Base-by-base conservation (phyloP, 2,797 vertebrate species). In the Coranthus polyacanthus region DNA sequence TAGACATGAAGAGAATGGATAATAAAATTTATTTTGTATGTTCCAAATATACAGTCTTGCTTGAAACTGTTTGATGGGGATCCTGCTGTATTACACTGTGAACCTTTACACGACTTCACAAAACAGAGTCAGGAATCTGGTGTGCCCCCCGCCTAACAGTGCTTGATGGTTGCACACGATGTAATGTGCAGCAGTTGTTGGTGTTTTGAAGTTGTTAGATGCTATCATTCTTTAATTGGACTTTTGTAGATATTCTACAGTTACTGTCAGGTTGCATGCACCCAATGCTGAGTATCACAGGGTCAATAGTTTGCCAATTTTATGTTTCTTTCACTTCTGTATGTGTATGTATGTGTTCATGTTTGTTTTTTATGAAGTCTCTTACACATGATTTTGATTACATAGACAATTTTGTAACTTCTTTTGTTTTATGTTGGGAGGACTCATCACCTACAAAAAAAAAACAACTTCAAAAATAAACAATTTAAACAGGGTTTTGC, bases 11-110 rank as follows among this genome's bases (percentile, higher is more conserved):
- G 91, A 90, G 90, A 92, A 93, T 85, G 90, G 94, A 95, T 92
- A 95, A 95, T 95, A 96, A 95, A 95, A 92, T 94, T 94, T 94
- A 96, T 96, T 95, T 96, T 95, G 93, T 95, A 95, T 94, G 94
- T 95, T 94, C 93, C 93, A 94, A 92, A 93, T 94, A 93, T 92
- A 93, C 92, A 92, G 90, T 92, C 92, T 94, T 94, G 93, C 90
- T 93, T 94, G 93, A 93, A 94, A 90, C 89, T 88, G 88, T 93
- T 94, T 92, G 88, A 89, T 85, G 86, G 90, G 89, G 84, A 90
- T 92, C 90, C 89, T 92, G 88, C 92, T 91, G 91, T 92, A 87
- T 88, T 90, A 91, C 91, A 92, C 91, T 92, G 91, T 93, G 91
- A 94, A 91, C 88, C 90, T 93, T 88, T 81, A 91, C 83, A 91